Base-by-base conservation (phyloP, 1,140 invertebrate genomes). In the Calliopsis andreniformis region DNA sequence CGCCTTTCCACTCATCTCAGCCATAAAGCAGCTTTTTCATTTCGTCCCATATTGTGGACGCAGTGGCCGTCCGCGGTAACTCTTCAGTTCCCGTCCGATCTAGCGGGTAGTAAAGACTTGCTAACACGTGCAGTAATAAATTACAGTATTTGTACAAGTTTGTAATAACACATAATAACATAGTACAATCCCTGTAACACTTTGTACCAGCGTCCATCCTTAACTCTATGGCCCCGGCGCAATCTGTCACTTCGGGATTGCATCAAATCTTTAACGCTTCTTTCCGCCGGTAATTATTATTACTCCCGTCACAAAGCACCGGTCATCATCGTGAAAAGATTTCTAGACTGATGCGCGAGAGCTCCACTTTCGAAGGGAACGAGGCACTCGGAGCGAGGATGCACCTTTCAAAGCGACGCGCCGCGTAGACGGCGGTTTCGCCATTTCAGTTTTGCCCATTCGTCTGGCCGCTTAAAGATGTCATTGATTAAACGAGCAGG, bases 401-500 rank as follows among this genome's bases (percentile, higher is more conserved):
- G 62, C 28, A 20, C 16, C 18, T 30, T 39, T 18, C 18, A 32
- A 28, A 45, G 45, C 43, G 16, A 25, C 47, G 43, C 42, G 35
- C 55, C 16, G 32, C 32, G 14, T 42, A 47, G 39, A 47, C 23
- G n/a, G 16, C 30, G 25, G 67, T 71, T 61, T 71, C 67, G 56
- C 71, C 71, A 39, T 71, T 55, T 39, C 42, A 14, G 69, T 61
- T 71, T 73, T 63, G 59, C 70, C n/a, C 49, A 77, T 47, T 78
- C 82, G 78, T 83, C 82, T 83, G 67, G 49, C 63, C 70, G 83
- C 76, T 86, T 79, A 84, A 85, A 86, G 80, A 84, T 87, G 86
- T 87, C 86, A 86, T 86, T 86, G 86, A 87, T 87, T 83, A 83
- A 86, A 80, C 80, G 86, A 86, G 84, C 72, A 86, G 86, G 86